Conservation (phyloP, 2,113 vertebrate genomes). For the Terrapene triunguis region DNA sequence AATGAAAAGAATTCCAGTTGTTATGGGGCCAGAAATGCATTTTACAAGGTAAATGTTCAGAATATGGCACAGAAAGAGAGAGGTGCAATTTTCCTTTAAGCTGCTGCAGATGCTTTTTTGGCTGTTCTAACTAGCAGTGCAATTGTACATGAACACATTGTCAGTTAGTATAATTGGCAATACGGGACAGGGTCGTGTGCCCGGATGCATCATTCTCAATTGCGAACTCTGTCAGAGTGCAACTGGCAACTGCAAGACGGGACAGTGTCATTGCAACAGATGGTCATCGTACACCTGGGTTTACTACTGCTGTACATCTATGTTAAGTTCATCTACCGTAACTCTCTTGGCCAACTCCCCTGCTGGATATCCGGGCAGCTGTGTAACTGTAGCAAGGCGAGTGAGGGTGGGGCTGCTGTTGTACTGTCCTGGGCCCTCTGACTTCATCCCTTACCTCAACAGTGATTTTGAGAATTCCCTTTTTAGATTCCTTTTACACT, state of each 20-base stretch:
- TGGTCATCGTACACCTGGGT: neutral
- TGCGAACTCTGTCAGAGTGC: fast-evolving
- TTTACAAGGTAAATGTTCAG: neutral
- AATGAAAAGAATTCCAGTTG: neutral
- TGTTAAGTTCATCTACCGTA: neutral
- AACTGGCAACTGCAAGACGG: neutral
- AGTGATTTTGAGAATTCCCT: neutral
- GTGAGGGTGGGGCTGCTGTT: neutral
- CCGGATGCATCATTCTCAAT: neutral
- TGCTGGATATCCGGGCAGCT: neutral
- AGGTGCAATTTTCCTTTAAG: neutral
- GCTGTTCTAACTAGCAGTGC: fast-evolving
- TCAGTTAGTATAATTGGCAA: neutral
- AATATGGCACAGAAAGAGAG: neutral
- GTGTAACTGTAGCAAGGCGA: neutral
- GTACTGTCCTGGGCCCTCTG: neutral
- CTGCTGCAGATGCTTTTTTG: neutral
- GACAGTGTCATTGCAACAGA: neutral
- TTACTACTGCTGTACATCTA: fast-evolving
- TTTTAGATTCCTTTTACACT: neutral
- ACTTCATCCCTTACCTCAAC: neutral
- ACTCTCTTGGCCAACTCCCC: fast-evolving
- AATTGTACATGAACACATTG: neutral
- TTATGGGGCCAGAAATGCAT: neutral
- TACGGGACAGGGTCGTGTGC: neutral